phyloP scores from a whole-genome alignment of 2,113 vertebrate species.

The Mustela nigripes region DNA sequence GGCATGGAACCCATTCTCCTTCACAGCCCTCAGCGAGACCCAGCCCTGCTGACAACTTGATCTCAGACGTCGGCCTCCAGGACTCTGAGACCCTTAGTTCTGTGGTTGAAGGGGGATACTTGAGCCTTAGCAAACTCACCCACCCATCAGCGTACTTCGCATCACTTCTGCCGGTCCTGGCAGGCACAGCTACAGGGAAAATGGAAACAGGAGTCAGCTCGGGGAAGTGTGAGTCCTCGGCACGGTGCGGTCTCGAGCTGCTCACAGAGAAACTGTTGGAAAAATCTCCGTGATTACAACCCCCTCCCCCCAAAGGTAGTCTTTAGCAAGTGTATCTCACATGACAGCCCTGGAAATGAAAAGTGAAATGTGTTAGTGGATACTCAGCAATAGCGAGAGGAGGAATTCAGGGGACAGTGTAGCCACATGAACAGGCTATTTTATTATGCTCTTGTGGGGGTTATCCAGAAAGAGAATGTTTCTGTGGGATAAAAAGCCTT shows the following conservation, averaged over 20 bases:
- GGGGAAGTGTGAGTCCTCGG: neutral
- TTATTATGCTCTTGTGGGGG: neutral
- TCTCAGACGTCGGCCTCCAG: neutral
- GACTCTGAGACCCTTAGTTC: too few species aligned
- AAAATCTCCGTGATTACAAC: neutral
- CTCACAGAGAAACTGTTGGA: too few species aligned
- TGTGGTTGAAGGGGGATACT: neutral
- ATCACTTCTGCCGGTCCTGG: neutral
- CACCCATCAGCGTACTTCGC: neutral
- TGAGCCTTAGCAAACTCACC: neutral
- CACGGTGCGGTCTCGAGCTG: too few species aligned
- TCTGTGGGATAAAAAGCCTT: neutral
- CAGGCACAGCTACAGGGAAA: neutral
- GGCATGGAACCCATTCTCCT: neutral
- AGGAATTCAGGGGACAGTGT: neutral
- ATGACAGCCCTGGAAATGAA: neutral
- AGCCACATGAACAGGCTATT: neutral
- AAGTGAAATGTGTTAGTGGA: neutral
- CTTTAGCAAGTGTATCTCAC: neutral
- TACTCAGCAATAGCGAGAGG: neutral
- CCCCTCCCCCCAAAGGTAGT: neutral
- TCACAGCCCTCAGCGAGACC: neutral
- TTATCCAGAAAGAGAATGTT: neutral
- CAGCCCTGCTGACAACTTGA: neutral
- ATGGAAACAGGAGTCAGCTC: neutral